phyloP scores from a whole-genome alignment of 2,888 invertebrate genomes.

The Antheraea assamensis region DNA sequence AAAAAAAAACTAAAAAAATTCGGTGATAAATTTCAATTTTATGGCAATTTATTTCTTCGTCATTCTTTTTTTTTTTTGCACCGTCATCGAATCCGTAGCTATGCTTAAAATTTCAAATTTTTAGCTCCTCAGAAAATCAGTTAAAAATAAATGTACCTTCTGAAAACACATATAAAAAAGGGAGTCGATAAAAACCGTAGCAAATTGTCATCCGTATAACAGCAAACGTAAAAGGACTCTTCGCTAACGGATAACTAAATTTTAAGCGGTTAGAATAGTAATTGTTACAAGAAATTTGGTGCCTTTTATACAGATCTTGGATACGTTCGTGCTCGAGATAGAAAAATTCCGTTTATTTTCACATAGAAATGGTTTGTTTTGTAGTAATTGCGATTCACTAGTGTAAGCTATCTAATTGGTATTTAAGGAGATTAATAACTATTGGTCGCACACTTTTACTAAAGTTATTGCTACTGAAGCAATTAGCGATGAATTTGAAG shows the following conservation, averaged over 20 bases:
- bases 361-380: constrained; percentile 9
- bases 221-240: not conserved
- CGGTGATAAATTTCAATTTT: no score
- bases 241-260: not conserved
- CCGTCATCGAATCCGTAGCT: no score
- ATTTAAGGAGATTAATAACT: constrained; percentile 2
- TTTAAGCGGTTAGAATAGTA: not conserved
- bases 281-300: not conserved
- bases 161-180: no score
- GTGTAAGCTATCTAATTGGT: not conserved
- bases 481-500: no score
- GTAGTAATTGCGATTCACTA: constrained; percentile 4
- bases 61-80: no score
- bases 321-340: not conserved
- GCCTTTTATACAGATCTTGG: not conserved
- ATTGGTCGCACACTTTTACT: not conserved
- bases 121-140: no score
- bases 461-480: not conserved
- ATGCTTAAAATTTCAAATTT: no score
- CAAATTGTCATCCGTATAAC: not conserved
- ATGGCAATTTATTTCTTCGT: no score
- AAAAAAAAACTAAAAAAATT: no score
- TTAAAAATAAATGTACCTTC: no score
- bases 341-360: constrained; percentile 8
- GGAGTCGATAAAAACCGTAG: no score